A percentile compares a stretch with the other conserved stretches of the same genome.
phyloP scores from a whole-genome alignment of 2,888 invertebrate genomes.

The Craniophora ligustri region DNA sequence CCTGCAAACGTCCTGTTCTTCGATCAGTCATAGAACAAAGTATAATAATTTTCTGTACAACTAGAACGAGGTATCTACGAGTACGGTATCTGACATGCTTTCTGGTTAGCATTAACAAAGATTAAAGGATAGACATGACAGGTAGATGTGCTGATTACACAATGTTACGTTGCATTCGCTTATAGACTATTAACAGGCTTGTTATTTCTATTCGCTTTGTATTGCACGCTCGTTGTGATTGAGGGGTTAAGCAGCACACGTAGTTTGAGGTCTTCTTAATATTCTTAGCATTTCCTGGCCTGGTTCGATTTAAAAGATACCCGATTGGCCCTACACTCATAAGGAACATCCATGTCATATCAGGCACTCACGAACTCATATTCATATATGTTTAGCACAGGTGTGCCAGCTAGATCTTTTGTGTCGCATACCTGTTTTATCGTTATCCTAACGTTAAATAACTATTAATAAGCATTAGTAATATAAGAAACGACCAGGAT shows the following conservation, averaged over 20 bases:
- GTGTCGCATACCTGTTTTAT: no score
- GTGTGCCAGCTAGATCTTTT: no score
- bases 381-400: no score
- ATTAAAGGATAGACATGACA: conserved; percentile 46
- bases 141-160: conserved; percentile 29
- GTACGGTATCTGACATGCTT: conserved; percentile 21
- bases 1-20: no score
- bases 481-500: no score
- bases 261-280: conserved; percentile 25
- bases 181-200: conserved; percentile 37
- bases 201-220: conserved; percentile 21
- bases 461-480: no score
- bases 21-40: conserved; percentile 22
- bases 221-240: conserved; percentile 7
- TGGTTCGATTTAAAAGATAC: conserved; percentile 8
- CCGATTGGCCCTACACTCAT: conserved; percentile 11
- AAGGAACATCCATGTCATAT: background rate
- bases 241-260: conserved; percentile 20
- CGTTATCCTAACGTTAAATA: no score
- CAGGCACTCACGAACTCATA: no score
- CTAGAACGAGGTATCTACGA: conserved; percentile 5
- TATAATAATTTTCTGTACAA: conserved; percentile 18
- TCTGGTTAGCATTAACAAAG: conserved; percentile 41
- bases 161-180: conserved; percentile 25
- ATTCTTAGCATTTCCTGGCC: conserved; percentile 21